Percentiles rank a stretch among this genome's conserved stretches.
Evolutionary conservation across 1,140 invertebrate genomes (phyloP).

Genomic region (Amphibalanus amphitrite): DNA sequence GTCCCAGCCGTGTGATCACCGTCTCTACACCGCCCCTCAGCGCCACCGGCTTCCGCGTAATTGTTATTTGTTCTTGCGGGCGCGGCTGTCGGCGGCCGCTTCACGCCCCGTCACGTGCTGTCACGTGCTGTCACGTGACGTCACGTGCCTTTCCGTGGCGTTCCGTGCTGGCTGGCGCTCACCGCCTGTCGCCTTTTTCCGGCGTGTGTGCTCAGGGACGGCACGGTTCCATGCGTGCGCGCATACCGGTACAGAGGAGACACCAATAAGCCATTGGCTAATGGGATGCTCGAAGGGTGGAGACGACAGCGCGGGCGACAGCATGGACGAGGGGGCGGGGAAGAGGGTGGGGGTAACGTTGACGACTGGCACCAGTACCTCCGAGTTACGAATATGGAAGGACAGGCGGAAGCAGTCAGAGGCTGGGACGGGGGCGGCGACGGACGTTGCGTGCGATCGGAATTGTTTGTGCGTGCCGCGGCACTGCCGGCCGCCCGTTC

Average conservation of each 20-base stretch:
- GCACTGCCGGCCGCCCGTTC: too few relatives aligned
- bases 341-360: neutral
- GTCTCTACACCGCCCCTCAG: neutral
- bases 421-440: too few relatives aligned
- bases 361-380: too few relatives aligned
- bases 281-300: neutral
- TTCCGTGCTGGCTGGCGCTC: neutral
- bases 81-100: neutral
- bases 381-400: too few relatives aligned
- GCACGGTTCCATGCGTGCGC: neutral
- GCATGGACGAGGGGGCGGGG: too few relatives aligned
- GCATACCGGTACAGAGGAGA: neutral
- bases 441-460: too few relatives aligned
- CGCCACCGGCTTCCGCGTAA: neutral
- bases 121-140: too few relatives aligned
- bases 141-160: too few relatives aligned
- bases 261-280: neutral
- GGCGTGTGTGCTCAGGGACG: neutral
- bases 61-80: neutral
- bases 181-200: neutral
- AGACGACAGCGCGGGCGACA: neutral
- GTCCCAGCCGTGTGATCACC: neutral
- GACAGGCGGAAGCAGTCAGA: too few relatives aligned
- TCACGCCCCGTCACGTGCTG: too few relatives aligned
- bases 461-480: too few relatives aligned